These are phyloP conservation scores for Melanotaenia trifasciata DNA, from an alignment of 2,797 vertebrate genomes.

Conservation along the genomic window DNA sequence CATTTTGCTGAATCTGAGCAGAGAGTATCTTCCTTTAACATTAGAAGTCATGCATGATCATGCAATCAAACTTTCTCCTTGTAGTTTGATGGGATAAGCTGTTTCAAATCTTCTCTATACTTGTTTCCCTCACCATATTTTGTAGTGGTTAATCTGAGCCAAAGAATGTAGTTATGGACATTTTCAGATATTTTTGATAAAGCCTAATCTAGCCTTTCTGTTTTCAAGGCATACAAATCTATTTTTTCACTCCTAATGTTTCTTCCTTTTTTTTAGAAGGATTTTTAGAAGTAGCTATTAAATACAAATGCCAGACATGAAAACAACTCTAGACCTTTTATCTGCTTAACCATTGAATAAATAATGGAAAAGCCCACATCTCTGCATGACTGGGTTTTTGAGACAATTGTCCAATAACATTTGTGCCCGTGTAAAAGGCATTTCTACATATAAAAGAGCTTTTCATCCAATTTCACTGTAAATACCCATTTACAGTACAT, in stretches of 20 bases:
- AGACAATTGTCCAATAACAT: background rate
- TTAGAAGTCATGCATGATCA: background rate
- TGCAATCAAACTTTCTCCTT: no score
- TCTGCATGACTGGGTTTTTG: background rate
- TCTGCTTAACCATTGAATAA: background rate
- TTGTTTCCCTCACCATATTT: background rate
- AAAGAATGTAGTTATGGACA: no score
- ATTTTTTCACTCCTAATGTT: background rate
- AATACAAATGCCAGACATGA: background rate
- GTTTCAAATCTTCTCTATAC: background rate
- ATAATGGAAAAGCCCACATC: background rate
- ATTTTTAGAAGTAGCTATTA: background rate
- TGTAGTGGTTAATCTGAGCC: background rate
- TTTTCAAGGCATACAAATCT: no score
- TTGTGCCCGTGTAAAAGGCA: background rate
- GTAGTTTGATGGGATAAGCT: background rate
- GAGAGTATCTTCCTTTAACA: background rate
- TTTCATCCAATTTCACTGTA: background rate
- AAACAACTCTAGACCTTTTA: background rate
- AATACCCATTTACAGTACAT: background rate
- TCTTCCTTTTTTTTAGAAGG: background rate
- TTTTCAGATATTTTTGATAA: no score
- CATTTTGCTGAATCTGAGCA: background rate
- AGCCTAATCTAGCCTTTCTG: no score
- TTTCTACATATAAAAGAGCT: background rate